Percentiles rank a stretch among this genome's conserved stretches.
These are phyloP conservation scores for Clarias fuscus DNA, from an alignment of 2,797 vertebrate genomes.

Conservation along the genomic window DNA sequence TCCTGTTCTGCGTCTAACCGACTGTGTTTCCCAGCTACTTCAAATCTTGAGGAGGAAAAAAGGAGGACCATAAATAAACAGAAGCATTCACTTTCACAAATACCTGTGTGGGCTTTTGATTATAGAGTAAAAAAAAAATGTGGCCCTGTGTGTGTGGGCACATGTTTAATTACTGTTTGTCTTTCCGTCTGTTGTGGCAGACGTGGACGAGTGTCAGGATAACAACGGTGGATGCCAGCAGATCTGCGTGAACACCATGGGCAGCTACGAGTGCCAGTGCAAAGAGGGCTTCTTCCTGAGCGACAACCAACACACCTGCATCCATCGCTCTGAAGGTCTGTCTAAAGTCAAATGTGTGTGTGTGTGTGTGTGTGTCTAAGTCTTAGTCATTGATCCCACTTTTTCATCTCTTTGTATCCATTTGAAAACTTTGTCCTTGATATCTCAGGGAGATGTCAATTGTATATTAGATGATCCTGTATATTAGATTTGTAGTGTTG, in stretches of 20 bases:
- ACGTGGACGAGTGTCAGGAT: constrained; percentile 92
- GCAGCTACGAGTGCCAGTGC: constrained; percentile 95
- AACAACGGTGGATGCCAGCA: constrained; percentile 98
- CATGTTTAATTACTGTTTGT: constrained; percentile 55
- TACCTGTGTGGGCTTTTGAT: constrained; percentile 45
- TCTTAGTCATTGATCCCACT: not conserved
- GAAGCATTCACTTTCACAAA: constrained; percentile 43
- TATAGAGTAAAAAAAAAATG: constrained; percentile 4
- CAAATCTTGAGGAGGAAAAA: constrained; percentile 31
- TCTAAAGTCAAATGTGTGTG: not conserved
- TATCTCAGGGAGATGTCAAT: not conserved
- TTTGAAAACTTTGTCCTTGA: not conserved
- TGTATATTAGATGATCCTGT: not conserved
- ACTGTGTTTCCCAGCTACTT: constrained; percentile 34
- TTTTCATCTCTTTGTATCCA: not conserved
- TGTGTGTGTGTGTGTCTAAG: not conserved
- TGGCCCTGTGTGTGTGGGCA: constrained; percentile 15
- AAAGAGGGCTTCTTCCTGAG: constrained; percentile 93
- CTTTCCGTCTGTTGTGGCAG: constrained; percentile 61
- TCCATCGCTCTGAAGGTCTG: constrained; percentile 97
- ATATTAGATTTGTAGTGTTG: not conserved
- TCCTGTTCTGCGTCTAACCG: constrained; percentile 46
- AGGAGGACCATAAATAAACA: constrained; percentile 50
- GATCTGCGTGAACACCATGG: constrained; percentile 94
- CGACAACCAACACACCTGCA: constrained; percentile 98